Evolutionary conservation across 2,888 invertebrate species (phyloP).

Genomic region (Synanthedon tipuliformis): DNA sequence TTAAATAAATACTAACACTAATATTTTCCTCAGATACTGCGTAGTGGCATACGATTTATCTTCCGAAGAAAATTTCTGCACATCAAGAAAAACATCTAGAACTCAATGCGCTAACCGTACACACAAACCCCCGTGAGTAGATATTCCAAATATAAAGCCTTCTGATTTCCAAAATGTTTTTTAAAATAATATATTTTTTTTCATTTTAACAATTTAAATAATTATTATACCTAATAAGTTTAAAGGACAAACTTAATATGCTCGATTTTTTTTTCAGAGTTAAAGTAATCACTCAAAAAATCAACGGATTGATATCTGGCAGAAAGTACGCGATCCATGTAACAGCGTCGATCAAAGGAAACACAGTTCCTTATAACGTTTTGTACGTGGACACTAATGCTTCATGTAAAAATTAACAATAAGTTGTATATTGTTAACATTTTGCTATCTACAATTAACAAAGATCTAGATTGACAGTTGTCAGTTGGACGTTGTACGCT

Average conservation of each 20-base stretch:
- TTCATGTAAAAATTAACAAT: conserved; percentile 38
- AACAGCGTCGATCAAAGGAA: conserved; percentile 41
- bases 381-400: conserved; percentile 49
- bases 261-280: conserved; percentile 27
- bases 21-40: conserved; percentile 38
- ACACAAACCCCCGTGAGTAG: conserved; percentile 42
- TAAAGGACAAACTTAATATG: neutral
- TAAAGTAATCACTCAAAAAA: conserved; percentile 45
- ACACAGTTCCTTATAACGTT: conserved; percentile 43
- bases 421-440: neutral
- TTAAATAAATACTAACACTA: neutral
- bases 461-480: no score
- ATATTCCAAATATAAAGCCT: neutral
- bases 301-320: conserved; percentile 41
- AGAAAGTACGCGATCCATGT: conserved; percentile 55
- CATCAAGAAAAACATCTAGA: conserved; percentile 24
- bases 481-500: no score
- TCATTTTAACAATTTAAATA: no score
- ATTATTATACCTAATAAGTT: no score
- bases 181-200: no score
- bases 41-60: conserved; percentile 34
- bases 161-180: no score
- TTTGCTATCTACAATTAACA: conserved; percentile 10
- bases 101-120: conserved; percentile 36
- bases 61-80: conserved; percentile 30